A percentile compares a stretch with the other conserved stretches of the same genome.
These are phyloP conservation scores for Lepidurus packardi DNA, from an alignment of 1,140 invertebrate species.

Conservation along the genomic window DNA sequence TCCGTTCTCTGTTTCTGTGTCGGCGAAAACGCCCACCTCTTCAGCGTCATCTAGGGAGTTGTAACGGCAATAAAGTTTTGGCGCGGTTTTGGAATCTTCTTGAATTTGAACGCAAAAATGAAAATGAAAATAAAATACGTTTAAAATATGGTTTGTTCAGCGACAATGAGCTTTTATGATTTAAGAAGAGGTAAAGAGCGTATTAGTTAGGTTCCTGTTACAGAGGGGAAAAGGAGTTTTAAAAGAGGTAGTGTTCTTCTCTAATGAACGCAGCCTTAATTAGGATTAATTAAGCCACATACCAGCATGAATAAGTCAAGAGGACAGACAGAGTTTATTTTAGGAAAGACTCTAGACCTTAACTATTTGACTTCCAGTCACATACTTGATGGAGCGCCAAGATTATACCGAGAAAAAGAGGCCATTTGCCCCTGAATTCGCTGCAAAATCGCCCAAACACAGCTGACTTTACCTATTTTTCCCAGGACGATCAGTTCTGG, in stretches of 20 bases:
- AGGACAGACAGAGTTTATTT: conserved; percentile 9
- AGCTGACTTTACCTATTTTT: neutral
- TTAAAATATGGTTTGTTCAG: too few relatives aligned
- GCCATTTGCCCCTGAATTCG: conserved; percentile 13
- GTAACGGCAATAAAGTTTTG: neutral
- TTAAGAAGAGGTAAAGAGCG: too few relatives aligned
- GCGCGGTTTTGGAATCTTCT: neutral
- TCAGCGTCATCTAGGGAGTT: neutral
- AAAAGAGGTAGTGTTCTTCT: too few relatives aligned
- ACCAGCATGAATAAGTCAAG: neutral
- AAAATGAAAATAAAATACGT: too few relatives aligned
- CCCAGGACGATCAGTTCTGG: neutral
- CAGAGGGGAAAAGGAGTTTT: too few relatives aligned
- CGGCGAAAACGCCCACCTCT: neutral
- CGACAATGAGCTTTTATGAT: too few relatives aligned
- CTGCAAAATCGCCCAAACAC: neutral
- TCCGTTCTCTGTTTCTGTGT: conserved; percentile 12
- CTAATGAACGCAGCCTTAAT: neutral
- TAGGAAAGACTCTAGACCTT: neutral
- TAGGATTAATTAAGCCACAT: neutral
- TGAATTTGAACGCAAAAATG: neutral
- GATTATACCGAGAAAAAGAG: neutral
- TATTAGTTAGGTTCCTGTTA: too few relatives aligned
- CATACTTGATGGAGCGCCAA: neutral
- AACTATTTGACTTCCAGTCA: neutral